These are phyloP conservation scores for Okamejei kenojei DNA, from an alignment of 2,797 vertebrate species.

Conservation along the genomic window DNA sequence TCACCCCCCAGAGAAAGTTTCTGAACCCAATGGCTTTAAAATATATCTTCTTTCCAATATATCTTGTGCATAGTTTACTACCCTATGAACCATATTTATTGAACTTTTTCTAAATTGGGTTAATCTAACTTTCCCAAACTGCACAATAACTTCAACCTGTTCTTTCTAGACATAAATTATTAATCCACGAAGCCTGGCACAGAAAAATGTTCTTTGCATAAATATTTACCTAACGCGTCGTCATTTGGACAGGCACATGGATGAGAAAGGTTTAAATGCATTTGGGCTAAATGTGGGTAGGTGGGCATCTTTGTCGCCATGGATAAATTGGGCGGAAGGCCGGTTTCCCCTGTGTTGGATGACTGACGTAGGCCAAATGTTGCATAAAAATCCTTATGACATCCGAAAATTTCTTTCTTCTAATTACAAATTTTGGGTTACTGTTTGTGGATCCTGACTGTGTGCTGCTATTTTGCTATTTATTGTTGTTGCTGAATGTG, in stretches of 20 bases:
- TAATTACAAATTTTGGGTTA: neutral
- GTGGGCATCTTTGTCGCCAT: too few relatives aligned
- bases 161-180: neutral
- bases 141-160: neutral
- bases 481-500: conserved; percentile 41
- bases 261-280: too few relatives aligned
- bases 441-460: conserved; percentile 44
- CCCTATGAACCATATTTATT: too few relatives aligned
- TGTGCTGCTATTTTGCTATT: conserved; percentile 46
- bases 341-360: too few relatives aligned
- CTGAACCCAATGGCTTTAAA: conserved; percentile 11
- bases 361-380: neutral
- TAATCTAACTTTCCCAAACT: too few relatives aligned
- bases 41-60: too few relatives aligned
- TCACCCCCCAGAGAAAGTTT: conserved; percentile 27
- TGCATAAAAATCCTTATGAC: neutral
- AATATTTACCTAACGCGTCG: neutral
- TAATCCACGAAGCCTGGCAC: neutral
- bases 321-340: too few relatives aligned
- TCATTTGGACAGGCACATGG: too few relatives aligned
- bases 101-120: neutral
- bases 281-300: too few relatives aligned
- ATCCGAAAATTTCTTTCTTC: neutral
- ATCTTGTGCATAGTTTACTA: too few relatives aligned
- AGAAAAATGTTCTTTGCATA: neutral